Evolutionary conservation across 1,140 invertebrate species (phyloP).

Genomic region (Uloborus diversus): DNA sequence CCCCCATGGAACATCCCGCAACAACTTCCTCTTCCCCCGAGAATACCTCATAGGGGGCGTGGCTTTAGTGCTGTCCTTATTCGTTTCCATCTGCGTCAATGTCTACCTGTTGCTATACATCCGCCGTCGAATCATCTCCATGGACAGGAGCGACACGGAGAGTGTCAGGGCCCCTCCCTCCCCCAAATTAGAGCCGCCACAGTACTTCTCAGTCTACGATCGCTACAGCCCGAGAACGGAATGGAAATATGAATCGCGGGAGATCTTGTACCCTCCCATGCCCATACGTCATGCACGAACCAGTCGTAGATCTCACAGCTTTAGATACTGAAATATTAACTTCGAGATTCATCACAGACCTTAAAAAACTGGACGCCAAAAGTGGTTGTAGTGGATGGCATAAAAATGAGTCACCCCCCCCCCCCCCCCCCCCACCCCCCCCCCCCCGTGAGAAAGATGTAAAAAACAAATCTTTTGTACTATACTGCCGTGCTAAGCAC

Average conservation of each 20-base stretch:
- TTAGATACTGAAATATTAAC: too few relatives aligned
- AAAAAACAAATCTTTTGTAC: too few relatives aligned
- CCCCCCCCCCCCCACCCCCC: too few relatives aligned
- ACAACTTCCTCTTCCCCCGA: background rate
- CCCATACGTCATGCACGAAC: slow-evolving; percentile 35
- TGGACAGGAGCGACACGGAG: slow-evolving; percentile 10
- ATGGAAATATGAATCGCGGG: slow-evolving; percentile 44
- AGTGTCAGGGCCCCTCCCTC: slow-evolving; percentile 2
- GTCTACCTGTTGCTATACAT: slow-evolving; percentile 38
- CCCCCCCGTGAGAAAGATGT: too few relatives aligned
- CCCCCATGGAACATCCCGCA: background rate
- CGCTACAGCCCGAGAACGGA: slow-evolving; percentile 19
- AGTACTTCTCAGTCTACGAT: slow-evolving; percentile 27
- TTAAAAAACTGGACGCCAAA: too few relatives aligned
- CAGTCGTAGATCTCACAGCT: slow-evolving; percentile 39
- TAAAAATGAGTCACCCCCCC: too few relatives aligned
- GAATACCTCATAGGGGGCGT: slow-evolving; percentile 47
- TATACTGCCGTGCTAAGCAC: too few relatives aligned
- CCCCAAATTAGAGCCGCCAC: slow-evolving; percentile 1
- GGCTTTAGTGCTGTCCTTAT: slow-evolving; percentile 9
- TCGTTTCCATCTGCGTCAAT: slow-evolving; percentile 49
- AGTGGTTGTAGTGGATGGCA: too few relatives aligned
- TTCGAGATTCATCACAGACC: too few relatives aligned
- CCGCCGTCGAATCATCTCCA: slow-evolving; percentile 2
- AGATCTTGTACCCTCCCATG: slow-evolving; percentile 52